Conservation (phyloP, 2,888 invertebrate species). For the Philereme vetulata region DNA sequence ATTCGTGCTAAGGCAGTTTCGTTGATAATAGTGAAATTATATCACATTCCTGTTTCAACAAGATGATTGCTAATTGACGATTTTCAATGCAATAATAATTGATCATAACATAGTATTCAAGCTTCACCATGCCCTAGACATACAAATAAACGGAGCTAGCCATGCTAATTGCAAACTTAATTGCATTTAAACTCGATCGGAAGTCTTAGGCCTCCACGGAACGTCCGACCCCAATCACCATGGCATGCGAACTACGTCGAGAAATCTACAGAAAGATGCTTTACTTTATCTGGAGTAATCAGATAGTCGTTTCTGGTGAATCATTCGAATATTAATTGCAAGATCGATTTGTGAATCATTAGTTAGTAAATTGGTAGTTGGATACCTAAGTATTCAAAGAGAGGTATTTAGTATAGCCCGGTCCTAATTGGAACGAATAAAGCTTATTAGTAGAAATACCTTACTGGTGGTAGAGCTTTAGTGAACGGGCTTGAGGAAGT, state of each 20-base stretch:
- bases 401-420: too few relatives aligned
- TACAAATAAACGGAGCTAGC: conserved; percentile 12
- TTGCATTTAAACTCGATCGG: conserved; percentile 27
- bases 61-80: too few relatives aligned
- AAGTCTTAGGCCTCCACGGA: conserved; percentile 29
- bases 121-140: conserved; percentile 12
- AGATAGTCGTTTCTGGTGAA: conserved; percentile 2
- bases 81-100: too few relatives aligned
- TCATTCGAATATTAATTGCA: not conserved
- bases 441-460: too few relatives aligned
- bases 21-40: too few relatives aligned
- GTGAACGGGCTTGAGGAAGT: too few relatives aligned
- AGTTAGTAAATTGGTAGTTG: too few relatives aligned
- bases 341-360: not conserved
- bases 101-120: not conserved
- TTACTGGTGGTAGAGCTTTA: too few relatives aligned
- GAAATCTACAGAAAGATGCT: conserved; percentile 29
- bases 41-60: too few relatives aligned
- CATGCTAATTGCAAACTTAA: conserved; percentile 10
- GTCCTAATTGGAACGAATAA: too few relatives aligned
- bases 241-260: conserved; percentile 15
- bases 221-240: conserved; percentile 32
- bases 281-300: conserved; percentile 22
- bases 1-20: too few relatives aligned
- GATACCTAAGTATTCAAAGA: too few relatives aligned